Evolutionary conservation across 2,113 vertebrate genomes (phyloP), one percentile per base, ranked within the genome.

Genomic region (Tonatia bakeri): DNA sequence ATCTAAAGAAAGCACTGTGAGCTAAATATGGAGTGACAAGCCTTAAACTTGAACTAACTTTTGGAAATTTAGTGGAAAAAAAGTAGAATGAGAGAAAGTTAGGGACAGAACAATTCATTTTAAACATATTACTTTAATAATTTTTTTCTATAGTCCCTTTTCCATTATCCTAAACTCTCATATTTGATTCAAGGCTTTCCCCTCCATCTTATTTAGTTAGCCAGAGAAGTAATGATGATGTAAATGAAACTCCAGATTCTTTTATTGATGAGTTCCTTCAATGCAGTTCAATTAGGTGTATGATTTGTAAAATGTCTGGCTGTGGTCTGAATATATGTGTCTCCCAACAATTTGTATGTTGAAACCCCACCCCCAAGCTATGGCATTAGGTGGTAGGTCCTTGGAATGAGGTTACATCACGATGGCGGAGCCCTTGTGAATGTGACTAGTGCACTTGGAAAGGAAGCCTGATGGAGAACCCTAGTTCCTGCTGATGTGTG

Each of bases 31-130:
- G 38, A 91, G n/a, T 94, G 76, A 95, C 65, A 92, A 86, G 79
- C 31, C 38, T 97, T 96, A 97, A 97, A 97, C 84, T 97, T 94
- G 81, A 97, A 93, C 61, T 91, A 87, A 61, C 80, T 98, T 98
- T 95, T 92, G 52, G 9, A 20, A 86, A 90, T 87, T 95, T 95
- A 91, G 94, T 94, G 56, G 3, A 92, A 89, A 90, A 90, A 61
- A 90, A 97, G 87, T 81, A 97, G 45, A 96, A 91, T 45, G 56
- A 88, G 19, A 87, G 38, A 87, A 88, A 96, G 45, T 95, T 91
- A 92, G 97, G 97, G 5, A 89, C 81, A 96, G 52, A 93, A 59
- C 43, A 95, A 38, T 96, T 94, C 56, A 77, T 75, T 2, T 65
- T 56, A 98, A 96, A 96, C 4, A 0, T 85, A 87, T 96, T 97